phyloP scores from a whole-genome alignment of 2,797 vertebrate species.

The Cyclura pinguis region DNA sequence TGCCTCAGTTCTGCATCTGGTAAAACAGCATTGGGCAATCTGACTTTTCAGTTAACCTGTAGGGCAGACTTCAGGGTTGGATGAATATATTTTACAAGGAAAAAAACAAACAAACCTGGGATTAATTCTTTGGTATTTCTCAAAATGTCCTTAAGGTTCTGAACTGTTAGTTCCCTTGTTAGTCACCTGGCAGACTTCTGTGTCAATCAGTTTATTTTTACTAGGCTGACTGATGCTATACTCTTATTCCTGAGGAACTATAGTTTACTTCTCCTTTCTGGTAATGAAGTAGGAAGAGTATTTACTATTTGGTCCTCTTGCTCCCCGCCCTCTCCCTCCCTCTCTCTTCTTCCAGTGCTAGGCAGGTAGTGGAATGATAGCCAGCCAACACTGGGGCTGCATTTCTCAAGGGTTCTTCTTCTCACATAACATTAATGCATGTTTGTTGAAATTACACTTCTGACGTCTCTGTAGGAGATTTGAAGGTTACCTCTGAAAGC shows the following conservation, averaged over 20 bases:
- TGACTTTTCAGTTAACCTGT: constrained; percentile 42
- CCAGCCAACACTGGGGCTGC: constrained; percentile 12
- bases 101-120: background rate
- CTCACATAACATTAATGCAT: background rate
- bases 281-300: constrained; percentile 22
- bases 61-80: constrained; percentile 35
- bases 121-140: constrained; percentile 16
- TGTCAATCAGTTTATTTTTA: constrained; percentile 59
- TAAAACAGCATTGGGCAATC: constrained; percentile 14
- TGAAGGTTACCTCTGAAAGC: background rate
- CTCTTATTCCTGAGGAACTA: constrained; percentile 38
- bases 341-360: background rate
- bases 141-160: constrained; percentile 36
- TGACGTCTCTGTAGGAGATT: background rate
- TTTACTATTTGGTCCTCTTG: background rate
- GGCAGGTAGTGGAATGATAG: constrained; percentile 5
- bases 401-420: constrained; percentile 26
- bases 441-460: constrained; percentile 14
- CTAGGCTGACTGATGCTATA: constrained; percentile 59
- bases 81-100: constrained; percentile 35
- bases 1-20: constrained; percentile 3
- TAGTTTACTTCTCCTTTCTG: constrained; percentile 47
- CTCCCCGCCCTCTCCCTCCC: background rate
- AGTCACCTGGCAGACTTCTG: constrained; percentile 55
- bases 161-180: constrained; percentile 40